These are phyloP conservation scores for Variabilichromis moorii DNA, from an alignment of 2,113 vertebrate genomes.

Conservation along the genomic window DNA sequence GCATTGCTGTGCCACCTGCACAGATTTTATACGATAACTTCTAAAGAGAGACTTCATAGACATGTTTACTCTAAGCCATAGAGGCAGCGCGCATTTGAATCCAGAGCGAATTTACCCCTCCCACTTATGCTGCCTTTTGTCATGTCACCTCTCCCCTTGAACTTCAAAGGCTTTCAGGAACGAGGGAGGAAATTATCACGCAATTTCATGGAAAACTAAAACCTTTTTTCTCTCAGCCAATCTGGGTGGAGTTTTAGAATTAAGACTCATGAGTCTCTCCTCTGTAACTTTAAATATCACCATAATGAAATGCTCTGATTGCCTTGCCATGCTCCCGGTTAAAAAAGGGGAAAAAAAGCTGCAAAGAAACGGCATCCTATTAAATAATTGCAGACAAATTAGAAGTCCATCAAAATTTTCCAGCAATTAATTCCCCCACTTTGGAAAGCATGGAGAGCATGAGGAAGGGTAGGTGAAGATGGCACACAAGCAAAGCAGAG, in stretches of 20 bases:
- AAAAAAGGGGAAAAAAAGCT: not conserved
- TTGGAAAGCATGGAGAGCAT: constrained; percentile 3
- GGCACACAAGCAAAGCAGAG: not conserved
- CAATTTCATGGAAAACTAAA: constrained; percentile 58
- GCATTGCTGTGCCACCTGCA: constrained; percentile 10
- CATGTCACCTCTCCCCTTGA: constrained; percentile 45
- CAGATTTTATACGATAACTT: constrained; percentile 19
- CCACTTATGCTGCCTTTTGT: constrained; percentile 13
- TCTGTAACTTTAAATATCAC: constrained; percentile 52
- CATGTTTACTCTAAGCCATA: constrained; percentile 15
- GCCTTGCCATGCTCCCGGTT: not conserved
- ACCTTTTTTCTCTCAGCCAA: constrained; percentile 46
- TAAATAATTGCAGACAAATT: constrained; percentile 64
- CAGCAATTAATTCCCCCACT: constrained; percentile 46
- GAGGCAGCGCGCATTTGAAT: constrained; percentile 7
- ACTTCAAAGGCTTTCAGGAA: constrained; percentile 53
- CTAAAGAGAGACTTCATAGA: constrained; percentile 18
- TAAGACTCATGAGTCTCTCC: constrained; percentile 2
- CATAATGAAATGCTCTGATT: constrained; percentile 62
- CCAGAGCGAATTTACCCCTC: not conserved
- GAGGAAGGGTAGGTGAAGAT: not conserved
- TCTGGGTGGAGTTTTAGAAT: constrained; percentile 35
- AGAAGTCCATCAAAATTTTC: constrained; percentile 52
- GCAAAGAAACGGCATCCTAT: constrained; percentile 46
- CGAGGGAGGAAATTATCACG: constrained; percentile 25